Percentiles rank a stretch among this genome's conserved stretches.
Conservation (phyloP, 2,113 vertebrate genomes). For the Nothoprocta pentlandii region DNA sequence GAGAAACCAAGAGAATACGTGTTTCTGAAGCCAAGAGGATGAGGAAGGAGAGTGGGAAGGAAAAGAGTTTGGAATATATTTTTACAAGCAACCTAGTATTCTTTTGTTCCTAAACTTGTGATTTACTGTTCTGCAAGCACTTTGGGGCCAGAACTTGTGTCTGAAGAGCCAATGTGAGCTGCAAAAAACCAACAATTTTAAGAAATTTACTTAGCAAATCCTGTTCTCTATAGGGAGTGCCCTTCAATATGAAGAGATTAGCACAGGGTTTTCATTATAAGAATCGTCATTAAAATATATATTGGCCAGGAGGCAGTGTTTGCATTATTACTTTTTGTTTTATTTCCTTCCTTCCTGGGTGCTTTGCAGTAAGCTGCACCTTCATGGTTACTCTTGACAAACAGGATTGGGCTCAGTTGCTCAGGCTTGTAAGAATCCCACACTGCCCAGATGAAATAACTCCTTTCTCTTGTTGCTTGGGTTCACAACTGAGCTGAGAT, state of each 20-base stretch:
- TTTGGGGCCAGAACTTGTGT: neutral
- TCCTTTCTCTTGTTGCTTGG: constrained; percentile 41
- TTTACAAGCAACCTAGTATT: neutral
- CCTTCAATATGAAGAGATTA: neutral
- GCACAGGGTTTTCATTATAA: neutral
- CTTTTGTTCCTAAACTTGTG: neutral
- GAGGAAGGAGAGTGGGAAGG: neutral
- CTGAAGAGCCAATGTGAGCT: neutral
- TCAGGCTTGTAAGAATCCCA: neutral
- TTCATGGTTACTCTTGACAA: neutral
- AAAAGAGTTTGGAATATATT: neutral
- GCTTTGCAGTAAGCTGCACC: constrained; percentile 1
- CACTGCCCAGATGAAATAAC: constrained; percentile 30
- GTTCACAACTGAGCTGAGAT: constrained; percentile 1
- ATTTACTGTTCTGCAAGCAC: neutral
- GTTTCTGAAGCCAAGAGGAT: neutral
- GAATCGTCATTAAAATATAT: neutral
- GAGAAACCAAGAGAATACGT: neutral
- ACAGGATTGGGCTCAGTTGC: constrained; percentile 1
- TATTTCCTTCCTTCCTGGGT: neutral
- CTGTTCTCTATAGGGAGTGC: neutral
- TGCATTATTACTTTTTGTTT: constrained; percentile 19
- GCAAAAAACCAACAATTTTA: neutral
- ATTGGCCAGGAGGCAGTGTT: neutral
- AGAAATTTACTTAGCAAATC: neutral